Percentiles rank a stretch among this genome's conserved stretches.
These are phyloP conservation scores for Phoronis australis DNA, from an alignment of 2,888 invertebrate species.

Conservation along the genomic window DNA sequence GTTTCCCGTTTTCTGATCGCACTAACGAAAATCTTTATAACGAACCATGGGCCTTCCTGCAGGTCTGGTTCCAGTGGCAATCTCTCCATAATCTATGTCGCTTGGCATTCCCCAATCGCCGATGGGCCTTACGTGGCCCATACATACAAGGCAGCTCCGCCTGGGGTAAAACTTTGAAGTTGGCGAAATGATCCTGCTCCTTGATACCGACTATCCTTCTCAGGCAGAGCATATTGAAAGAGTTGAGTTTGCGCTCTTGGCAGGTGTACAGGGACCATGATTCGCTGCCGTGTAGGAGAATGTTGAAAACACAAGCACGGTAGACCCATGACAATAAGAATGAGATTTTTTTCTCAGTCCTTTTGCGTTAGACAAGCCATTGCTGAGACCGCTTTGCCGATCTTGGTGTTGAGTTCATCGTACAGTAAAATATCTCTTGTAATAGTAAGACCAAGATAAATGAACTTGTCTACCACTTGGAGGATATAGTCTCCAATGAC, in stretches of 20 bases:
- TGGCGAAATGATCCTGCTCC: too few relatives aligned
- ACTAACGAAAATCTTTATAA: too few relatives aligned
- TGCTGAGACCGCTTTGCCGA: constrained; percentile 4
- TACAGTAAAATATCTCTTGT: constrained; percentile 4
- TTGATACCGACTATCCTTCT: not conserved
- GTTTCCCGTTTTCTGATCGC: too few relatives aligned
- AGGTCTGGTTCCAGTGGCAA: too few relatives aligned
- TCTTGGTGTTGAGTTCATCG: constrained; percentile 6
- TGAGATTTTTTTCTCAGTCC: constrained; percentile 1
- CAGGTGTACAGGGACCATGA: not conserved
- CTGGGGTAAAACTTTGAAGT: too few relatives aligned
- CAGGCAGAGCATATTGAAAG: not conserved
- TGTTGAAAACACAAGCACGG: not conserved
- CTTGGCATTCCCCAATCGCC: too few relatives aligned
- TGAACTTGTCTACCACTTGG: constrained; percentile 6
- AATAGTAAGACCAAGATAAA: constrained; percentile 7
- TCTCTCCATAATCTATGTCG: too few relatives aligned
- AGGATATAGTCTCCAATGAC: not conserved
- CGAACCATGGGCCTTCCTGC: too few relatives aligned
- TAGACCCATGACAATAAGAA: not conserved
- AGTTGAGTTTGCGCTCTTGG: too few relatives aligned
- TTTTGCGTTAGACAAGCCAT: constrained; percentile 1
- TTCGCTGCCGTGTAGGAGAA: too few relatives aligned
- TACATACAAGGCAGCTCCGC: too few relatives aligned
- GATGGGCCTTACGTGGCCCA: too few relatives aligned